Conservation (phyloP, 2,113 vertebrate genomes). For the Tragelaphus buxtoni region DNA sequence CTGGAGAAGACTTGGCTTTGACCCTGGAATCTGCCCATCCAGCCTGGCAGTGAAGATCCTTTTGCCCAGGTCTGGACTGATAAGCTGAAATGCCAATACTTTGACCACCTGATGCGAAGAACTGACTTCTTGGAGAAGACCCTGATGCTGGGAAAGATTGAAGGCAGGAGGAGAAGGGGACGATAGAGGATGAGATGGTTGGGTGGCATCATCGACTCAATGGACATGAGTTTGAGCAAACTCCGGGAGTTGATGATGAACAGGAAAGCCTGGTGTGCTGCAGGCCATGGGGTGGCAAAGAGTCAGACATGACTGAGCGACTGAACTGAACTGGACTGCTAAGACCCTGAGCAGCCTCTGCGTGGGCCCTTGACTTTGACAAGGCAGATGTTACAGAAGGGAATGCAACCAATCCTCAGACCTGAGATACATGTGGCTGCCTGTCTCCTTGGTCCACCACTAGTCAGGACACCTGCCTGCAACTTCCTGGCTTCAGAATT, state of each 20-base stretch:
- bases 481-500: background rate
- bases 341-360: background rate
- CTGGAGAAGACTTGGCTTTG: fast-evolving
- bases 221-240: background rate
- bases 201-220: background rate
- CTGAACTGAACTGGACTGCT: background rate
- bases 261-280: background rate
- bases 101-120: background rate
- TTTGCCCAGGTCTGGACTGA: background rate
- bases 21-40: background rate
- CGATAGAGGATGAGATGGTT: background rate
- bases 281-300: background rate
- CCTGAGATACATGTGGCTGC: fast-evolving
- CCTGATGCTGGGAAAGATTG: background rate
- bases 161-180: background rate
- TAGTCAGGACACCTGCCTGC: background rate
- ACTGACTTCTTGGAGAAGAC: background rate
- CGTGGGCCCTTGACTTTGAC: background rate
- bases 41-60: background rate
- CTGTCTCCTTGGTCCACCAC: background rate
- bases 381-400: background rate
- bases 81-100: background rate
- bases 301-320: fast-evolving
- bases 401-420: background rate
- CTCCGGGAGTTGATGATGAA: background rate